A percentile compares a stretch with the other conserved stretches of the same genome.
Evolutionary conservation across 2,888 invertebrate species (phyloP).

Genomic region (Elaeidobius kamerunicus): DNA sequence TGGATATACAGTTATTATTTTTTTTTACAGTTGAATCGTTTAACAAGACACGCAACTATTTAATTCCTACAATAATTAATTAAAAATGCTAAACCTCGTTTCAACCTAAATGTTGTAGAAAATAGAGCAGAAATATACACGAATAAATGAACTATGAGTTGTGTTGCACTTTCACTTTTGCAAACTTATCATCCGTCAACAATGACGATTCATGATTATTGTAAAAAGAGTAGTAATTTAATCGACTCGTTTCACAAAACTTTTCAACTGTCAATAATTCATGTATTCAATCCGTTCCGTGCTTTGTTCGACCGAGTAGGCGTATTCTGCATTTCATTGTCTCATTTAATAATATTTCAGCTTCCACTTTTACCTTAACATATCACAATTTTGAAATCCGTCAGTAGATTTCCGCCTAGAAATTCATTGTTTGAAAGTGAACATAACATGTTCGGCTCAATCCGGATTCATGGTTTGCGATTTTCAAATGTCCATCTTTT

Average conservation of each 20-base stretch:
- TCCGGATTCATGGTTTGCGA: conserved; percentile 22
- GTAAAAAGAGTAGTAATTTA: not conserved
- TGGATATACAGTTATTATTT: too few species aligned
- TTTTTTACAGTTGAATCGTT: too few species aligned
- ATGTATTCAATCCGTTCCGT: not conserved
- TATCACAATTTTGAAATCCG: conserved; percentile 10
- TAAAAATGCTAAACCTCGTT: too few species aligned
- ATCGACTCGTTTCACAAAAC: not conserved
- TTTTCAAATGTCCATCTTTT: conserved; percentile 15
- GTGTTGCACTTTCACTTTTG: conserved; percentile 11
- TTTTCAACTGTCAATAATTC: conserved; percentile 1
- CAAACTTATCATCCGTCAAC: conserved; percentile 5
- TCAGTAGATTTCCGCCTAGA: conserved; percentile 19
- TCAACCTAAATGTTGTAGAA: conserved; percentile 1
- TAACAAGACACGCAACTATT: too few species aligned
- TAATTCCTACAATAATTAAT: too few species aligned
- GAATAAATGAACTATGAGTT: not conserved
- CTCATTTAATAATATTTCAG: not conserved
- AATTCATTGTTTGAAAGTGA: conserved; percentile 19
- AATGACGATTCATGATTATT: not conserved
- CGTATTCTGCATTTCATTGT: conserved; percentile 8
- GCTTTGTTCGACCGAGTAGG: conserved; percentile 1
- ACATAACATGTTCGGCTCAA: conserved; percentile 13
- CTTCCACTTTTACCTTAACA: conserved; percentile 16
- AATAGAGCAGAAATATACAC: not conserved